Evolutionary conservation across 2,797 vertebrate genomes (phyloP).

Genomic region (Anguilla anguilla): DNA sequence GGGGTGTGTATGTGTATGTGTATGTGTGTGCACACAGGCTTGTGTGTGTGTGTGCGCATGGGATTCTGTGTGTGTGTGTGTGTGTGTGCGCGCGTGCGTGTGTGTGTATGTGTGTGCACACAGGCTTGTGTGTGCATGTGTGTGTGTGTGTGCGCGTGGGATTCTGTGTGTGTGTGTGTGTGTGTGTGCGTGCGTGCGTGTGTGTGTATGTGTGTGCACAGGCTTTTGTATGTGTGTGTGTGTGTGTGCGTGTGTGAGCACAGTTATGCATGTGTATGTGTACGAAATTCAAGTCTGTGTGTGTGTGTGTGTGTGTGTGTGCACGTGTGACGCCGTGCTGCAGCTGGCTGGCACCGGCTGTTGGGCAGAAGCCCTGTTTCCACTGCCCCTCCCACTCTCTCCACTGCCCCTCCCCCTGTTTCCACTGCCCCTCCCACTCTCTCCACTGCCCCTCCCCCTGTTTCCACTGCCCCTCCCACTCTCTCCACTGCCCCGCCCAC

Average conservation of each 20-base stretch:
- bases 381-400: no score
- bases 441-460: constrained; percentile 18
- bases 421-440: not conserved
- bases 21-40: constrained; percentile 10
- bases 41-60: constrained; percentile 14
- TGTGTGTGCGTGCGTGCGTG: constrained; percentile 40
- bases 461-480: not conserved
- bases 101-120: not conserved
- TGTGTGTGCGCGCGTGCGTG: constrained; percentile 32
- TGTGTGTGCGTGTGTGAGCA: constrained; percentile 32
- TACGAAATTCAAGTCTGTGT: constrained; percentile 34
- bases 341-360: constrained; percentile 74
- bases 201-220: constrained; percentile 53
- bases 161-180: constrained; percentile 8
- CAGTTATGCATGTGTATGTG: constrained; percentile 28
- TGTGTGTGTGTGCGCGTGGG: not conserved
- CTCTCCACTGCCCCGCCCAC: not conserved
- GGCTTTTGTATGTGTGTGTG: not conserved
- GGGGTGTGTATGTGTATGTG: not conserved
- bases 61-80: constrained; percentile 32
- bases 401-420: no score
- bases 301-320: constrained; percentile 49
- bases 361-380: constrained; percentile 34
- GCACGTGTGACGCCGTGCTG: constrained; percentile 48
- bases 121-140: not conserved